A percentile compares a stretch with the other conserved stretches of the same genome.
phyloP scores from a whole-genome alignment of 2,888 invertebrate species.

The Parascotia fuliginaria region DNA sequence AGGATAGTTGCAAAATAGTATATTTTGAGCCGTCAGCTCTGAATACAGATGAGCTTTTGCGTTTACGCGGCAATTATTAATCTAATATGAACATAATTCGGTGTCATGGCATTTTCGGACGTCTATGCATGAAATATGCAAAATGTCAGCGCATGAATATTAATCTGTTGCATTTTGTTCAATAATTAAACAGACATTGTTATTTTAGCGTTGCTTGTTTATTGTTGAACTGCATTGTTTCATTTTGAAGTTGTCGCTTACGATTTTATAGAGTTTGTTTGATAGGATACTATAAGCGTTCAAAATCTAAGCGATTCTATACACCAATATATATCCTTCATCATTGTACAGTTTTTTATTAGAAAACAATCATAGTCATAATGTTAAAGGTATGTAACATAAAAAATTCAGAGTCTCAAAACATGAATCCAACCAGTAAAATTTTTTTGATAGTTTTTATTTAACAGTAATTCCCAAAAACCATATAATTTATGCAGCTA shows the following conservation, averaged over 20 bases:
- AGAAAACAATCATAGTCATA: too few relatives aligned
- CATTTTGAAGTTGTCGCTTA: not conserved
- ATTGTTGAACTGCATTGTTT: constrained; percentile 14
- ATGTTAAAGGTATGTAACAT: too few relatives aligned
- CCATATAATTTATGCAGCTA: not conserved
- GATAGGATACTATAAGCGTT: too few relatives aligned
- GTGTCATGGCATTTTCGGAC: constrained; percentile 40
- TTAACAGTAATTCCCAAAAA: not conserved
- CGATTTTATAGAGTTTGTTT: too few relatives aligned
- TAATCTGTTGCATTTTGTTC: constrained; percentile 47
- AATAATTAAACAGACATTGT: constrained; percentile 40
- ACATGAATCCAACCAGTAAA: too few relatives aligned
- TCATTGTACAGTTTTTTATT: too few relatives aligned
- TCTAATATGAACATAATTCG: constrained; percentile 59
- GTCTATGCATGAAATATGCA: constrained; percentile 37
- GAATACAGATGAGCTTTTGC: constrained; percentile 61
- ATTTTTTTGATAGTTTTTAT: too few relatives aligned
- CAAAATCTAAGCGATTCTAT: too few relatives aligned
- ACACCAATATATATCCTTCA: too few relatives aligned
- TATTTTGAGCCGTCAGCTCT: constrained; percentile 41
- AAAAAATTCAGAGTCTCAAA: too few relatives aligned
- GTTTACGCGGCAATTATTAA: constrained; percentile 63
- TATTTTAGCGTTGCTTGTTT: constrained; percentile 28
- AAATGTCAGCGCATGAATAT: constrained; percentile 35
- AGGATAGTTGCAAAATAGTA: constrained; percentile 26